Evolutionary conservation across 2,888 invertebrate species (phyloP), one percentile per base, ranked within the genome.

Genomic region (Lottia scabra): DNA sequence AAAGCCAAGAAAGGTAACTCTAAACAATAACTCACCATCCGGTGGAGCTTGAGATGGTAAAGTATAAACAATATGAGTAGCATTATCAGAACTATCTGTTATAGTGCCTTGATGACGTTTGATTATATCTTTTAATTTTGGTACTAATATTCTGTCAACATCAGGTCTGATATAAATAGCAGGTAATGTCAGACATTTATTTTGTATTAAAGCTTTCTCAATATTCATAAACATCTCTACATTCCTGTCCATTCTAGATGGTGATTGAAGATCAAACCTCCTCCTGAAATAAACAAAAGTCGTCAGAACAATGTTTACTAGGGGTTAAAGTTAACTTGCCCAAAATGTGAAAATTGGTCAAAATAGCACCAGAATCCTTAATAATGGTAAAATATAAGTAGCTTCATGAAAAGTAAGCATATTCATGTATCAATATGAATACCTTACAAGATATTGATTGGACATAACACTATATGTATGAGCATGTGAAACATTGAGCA

Each of bases 51-150:
- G 78, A 16, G 83, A 71, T 2, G 87, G 82, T 65, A 93, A 92
- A 0, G 96, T 95, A 90, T 95, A 95, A 62, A 98, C 93, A 76
- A 98, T 93, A 89, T 99, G 98, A 0, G 97, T 96, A 5, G 98
- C 97, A 78, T 96, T 95, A 56, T 96, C 95, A 89, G 96, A 95
- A 78, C 92, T 93, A 77, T 96, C 96, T 86, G 92, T 90, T 68
- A 94, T 91, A 79, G 93, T 93, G 68, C 96, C 97, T 84, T 96
- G 95, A 83, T 97, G 95, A 77, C 95, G 93, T 83, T 94, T 94
- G 13, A 97, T 93, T 76, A 96, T 95, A 84, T 97, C 98, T 85
- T 95, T 95, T 62, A 98, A 92, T 88, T 96, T 95, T 43, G 92
- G 92, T 0, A 92, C 90, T 88, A 96, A 95, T 19, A 87, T 78